Conservation (phyloP, 2,113 vertebrate genomes). For the Nesoenas mayeri region DNA sequence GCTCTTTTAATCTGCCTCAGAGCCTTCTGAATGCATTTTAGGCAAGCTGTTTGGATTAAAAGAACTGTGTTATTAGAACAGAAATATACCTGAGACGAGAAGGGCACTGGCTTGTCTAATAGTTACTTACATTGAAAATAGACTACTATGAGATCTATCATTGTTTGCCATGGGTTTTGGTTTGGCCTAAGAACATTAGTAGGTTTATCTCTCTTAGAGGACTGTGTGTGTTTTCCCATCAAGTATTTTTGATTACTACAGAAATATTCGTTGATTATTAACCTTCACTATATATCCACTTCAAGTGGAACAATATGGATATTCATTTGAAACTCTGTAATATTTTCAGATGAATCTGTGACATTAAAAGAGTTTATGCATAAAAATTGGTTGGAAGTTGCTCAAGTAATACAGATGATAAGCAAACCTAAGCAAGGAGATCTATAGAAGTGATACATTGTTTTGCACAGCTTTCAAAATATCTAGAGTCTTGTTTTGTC, state of each 20-base stretch:
- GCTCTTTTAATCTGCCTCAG: background rate
- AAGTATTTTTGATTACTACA: background rate
- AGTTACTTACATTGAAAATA: background rate
- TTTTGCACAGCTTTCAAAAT: background rate
- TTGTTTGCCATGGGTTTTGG: background rate
- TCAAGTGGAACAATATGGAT: background rate
- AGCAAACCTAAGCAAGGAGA: background rate
- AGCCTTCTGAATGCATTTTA: background rate
- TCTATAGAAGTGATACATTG: background rate
- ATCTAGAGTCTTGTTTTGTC: background rate
- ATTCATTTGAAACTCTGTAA: background rate
- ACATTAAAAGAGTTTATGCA: background rate
- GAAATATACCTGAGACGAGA: background rate
- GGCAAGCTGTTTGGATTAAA: background rate
- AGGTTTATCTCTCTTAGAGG: background rate
- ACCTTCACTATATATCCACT: background rate
- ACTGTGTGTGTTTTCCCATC: background rate
- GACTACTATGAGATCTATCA: background rate
- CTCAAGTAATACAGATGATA: background rate
- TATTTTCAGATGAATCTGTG: background rate
- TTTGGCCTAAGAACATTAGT: background rate
- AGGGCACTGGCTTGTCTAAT: background rate
- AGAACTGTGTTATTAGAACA: background rate
- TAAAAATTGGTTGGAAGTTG: background rate
- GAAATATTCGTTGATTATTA: background rate